Conservation (phyloP, 1,140 invertebrate genomes). For the Colletes latitarsis region DNA sequence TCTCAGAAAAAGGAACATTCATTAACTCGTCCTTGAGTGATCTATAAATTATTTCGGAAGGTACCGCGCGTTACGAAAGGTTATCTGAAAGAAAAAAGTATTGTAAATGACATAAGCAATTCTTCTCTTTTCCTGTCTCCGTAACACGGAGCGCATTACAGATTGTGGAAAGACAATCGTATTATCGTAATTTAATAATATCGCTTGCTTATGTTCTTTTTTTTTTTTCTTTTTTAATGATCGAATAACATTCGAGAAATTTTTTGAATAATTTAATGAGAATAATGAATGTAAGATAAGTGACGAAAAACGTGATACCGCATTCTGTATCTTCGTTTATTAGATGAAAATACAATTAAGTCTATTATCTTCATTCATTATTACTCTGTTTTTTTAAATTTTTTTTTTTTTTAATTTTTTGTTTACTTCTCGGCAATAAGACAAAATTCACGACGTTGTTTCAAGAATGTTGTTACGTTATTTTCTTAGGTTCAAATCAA, state of each 20-base stretch:
- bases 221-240: not conserved
- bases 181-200: slow-evolving; percentile 55
- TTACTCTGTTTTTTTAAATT: slow-evolving; percentile 25
- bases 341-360: not conserved
- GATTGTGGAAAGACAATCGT: slow-evolving; percentile 30
- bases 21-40: slow-evolving; percentile 60
- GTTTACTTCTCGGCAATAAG: slow-evolving; percentile 52
- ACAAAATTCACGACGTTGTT: slow-evolving; percentile 68
- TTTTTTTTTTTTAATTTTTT: too few relatives aligned
- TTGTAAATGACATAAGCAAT: slow-evolving; percentile 25
- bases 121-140: slow-evolving; percentile 23
- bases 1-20: slow-evolving; percentile 66
- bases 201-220: slow-evolving; percentile 16
- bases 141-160: not conserved
- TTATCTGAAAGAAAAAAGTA: slow-evolving; percentile 44
- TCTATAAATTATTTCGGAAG: slow-evolving; percentile 63
- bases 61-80: slow-evolving; percentile 52
- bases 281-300: slow-evolving; percentile 71
- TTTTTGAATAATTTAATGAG: slow-evolving; percentile 27
- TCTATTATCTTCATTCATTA: slow-evolving; percentile 68
- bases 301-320: slow-evolving; percentile 53
- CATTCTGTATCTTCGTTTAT: slow-evolving; percentile 49
- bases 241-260: slow-evolving; percentile 25
- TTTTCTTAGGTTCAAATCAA: slow-evolving; percentile 42
- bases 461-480: slow-evolving; percentile 52